These are phyloP conservation scores for Drosophila subpulchrella DNA, from an alignment of 1,140 invertebrate species.

Conservation along the genomic window DNA sequence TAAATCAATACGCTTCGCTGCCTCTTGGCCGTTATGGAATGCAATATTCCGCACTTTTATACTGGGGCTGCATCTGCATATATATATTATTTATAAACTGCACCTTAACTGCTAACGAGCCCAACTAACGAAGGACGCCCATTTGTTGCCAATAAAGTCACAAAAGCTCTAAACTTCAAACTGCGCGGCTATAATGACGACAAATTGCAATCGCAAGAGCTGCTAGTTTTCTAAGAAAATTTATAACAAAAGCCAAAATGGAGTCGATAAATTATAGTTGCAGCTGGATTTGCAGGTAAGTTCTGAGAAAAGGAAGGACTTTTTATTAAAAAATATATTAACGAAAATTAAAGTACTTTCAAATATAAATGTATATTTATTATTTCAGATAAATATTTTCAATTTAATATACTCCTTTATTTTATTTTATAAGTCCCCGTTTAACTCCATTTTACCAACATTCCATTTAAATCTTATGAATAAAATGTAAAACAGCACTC, in stretches of 20 bases:
- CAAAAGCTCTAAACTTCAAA: conserved; percentile 37
- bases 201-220: conserved; percentile 63
- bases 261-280: conserved; percentile 7
- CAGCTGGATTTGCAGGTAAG: background rate
- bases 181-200: conserved; percentile 55
- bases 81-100: conserved; percentile 51
- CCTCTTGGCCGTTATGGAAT: conserved; percentile 64
- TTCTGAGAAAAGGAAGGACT: background rate
- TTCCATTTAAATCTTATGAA: background rate
- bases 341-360: too few species aligned
- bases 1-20: conserved; percentile 68
- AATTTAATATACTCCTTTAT: too few species aligned
- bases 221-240: conserved; percentile 34
- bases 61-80: conserved; percentile 26
- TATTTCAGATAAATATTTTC: background rate
- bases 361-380: too few species aligned
- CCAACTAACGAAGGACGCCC: conserved; percentile 37
- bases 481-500: background rate
- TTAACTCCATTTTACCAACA: background rate
- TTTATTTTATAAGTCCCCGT: too few species aligned
- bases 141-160: conserved; percentile 62
- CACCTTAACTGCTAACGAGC: conserved; percentile 59
- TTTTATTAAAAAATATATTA: background rate
- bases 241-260: conserved; percentile 29
- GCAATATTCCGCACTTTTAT: conserved; percentile 68